Percentiles rank a stretch among this genome's conserved stretches.
Conservation (phyloP, 2,113 vertebrate species). For the Ctenomys sociabilis region DNA sequence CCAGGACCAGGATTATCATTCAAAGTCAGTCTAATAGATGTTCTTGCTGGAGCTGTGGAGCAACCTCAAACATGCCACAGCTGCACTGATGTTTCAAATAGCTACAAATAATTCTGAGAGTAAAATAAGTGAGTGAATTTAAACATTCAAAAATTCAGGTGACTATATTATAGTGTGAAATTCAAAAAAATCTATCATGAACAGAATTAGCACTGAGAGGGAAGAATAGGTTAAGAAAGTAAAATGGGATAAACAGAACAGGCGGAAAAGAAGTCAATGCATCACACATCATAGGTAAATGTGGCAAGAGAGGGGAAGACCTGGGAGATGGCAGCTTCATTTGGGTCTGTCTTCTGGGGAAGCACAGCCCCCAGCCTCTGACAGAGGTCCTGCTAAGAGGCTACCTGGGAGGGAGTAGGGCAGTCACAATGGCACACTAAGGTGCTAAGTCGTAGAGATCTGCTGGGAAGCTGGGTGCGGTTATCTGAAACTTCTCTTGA, state of each 20-base stretch:
- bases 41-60: background rate
- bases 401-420: background rate
- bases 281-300: background rate
- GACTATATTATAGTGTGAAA: background rate
- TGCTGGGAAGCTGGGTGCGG: background rate
- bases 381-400: too few species aligned
- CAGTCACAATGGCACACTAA: background rate
- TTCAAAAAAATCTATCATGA: background rate
- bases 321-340: background rate
- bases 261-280: background rate
- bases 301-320: background rate
- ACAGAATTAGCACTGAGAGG: background rate
- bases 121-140: background rate
- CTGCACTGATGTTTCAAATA: background rate
- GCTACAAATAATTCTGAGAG: background rate
- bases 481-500: background rate
- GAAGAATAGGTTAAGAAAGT: background rate
- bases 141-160: background rate
- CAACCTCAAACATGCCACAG: background rate
- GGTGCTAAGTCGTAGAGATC: background rate
- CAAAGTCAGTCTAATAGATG: background rate
- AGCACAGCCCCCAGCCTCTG: fast-evolving
- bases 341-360: background rate
- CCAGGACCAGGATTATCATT: background rate
- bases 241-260: background rate